These are phyloP conservation scores for Drosophila nebulosa DNA, from an alignment of 1,140 invertebrate genomes.

Conservation along the genomic window DNA sequence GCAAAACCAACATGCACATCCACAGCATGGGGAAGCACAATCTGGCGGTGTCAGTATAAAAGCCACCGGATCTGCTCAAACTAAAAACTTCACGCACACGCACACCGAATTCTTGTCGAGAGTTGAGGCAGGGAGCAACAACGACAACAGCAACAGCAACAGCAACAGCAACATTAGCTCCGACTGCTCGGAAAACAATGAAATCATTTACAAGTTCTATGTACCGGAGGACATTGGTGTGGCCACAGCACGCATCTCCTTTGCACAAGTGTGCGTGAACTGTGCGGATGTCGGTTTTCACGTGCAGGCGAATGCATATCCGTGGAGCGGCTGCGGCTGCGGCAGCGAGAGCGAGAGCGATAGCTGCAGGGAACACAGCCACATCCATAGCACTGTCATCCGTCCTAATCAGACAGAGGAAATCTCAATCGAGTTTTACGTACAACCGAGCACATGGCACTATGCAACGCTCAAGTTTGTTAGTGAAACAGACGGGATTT, in stretches of 20 bases:
- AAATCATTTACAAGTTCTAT: slow-evolving; percentile 81
- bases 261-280: slow-evolving; percentile 50
- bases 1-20: neutral
- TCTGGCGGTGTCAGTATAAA: neutral
- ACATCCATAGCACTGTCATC: slow-evolving; percentile 55
- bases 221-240: slow-evolving; percentile 71
- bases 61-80: slow-evolving; percentile 9
- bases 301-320: slow-evolving; percentile 68
- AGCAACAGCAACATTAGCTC: slow-evolving; percentile 13
- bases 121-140: neutral
- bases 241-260: slow-evolving; percentile 56
- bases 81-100: slow-evolving; percentile 12
- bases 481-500: slow-evolving; percentile 22
- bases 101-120: slow-evolving; percentile 12
- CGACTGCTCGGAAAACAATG: slow-evolving; percentile 51
- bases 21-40: neutral
- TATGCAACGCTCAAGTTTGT: slow-evolving; percentile 82
- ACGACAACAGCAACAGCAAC: neutral
- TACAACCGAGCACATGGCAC: slow-evolving; percentile 83
- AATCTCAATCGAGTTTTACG: slow-evolving; percentile 81
- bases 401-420: slow-evolving; percentile 64
- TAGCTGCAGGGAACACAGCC: slow-evolving; percentile 45
- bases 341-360: too few species aligned
- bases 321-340: slow-evolving; percentile 10
- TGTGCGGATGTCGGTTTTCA: slow-evolving; percentile 67